phyloP scores from a whole-genome alignment of 2,888 invertebrate species.

The Doris montereyensis region DNA sequence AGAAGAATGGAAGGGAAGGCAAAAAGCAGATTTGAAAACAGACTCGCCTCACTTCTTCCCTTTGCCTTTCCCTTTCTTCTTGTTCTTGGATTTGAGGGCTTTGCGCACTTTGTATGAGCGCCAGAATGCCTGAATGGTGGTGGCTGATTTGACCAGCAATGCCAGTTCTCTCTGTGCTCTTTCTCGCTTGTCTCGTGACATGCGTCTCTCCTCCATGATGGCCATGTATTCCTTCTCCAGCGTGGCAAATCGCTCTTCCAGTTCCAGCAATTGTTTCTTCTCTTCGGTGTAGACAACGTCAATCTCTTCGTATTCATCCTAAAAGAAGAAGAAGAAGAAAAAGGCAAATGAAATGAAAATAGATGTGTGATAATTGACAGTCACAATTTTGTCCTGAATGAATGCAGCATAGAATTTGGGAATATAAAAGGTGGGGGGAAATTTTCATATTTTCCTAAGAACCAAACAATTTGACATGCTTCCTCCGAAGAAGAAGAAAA shows the following conservation, averaged over 20 bases:
- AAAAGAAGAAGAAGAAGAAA: slow-evolving; percentile 14
- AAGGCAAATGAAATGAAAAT: too few species aligned
- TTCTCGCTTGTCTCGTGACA: slow-evolving; percentile 69
- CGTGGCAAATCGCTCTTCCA: slow-evolving; percentile 72
- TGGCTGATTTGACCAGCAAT: slow-evolving; percentile 69
- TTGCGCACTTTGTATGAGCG: slow-evolving; percentile 73
- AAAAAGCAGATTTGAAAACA: too few species aligned
- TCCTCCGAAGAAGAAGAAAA: slow-evolving; percentile 17
- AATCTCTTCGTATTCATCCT: slow-evolving; percentile 72
- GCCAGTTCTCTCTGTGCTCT: slow-evolving; percentile 70
- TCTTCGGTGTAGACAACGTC: slow-evolving; percentile 71
- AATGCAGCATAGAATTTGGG: too few species aligned
- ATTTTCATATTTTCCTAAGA: too few species aligned
- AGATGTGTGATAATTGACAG: too few species aligned
- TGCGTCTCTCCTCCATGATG: slow-evolving; percentile 70
- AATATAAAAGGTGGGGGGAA: too few species aligned
- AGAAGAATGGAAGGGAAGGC: too few species aligned
- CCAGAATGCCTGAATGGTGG: slow-evolving; percentile 73
- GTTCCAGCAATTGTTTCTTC: slow-evolving; percentile 72
- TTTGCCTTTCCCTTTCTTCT: slow-evolving; percentile 61
- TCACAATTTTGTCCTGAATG: too few species aligned
- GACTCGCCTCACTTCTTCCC: slow-evolving; percentile 32
- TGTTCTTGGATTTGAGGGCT: slow-evolving; percentile 69
- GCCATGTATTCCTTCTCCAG: slow-evolving; percentile 69
- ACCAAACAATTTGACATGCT: too few species aligned